Conservation (phyloP, 1,140 invertebrate genomes). For the Orius insidiosus region DNA sequence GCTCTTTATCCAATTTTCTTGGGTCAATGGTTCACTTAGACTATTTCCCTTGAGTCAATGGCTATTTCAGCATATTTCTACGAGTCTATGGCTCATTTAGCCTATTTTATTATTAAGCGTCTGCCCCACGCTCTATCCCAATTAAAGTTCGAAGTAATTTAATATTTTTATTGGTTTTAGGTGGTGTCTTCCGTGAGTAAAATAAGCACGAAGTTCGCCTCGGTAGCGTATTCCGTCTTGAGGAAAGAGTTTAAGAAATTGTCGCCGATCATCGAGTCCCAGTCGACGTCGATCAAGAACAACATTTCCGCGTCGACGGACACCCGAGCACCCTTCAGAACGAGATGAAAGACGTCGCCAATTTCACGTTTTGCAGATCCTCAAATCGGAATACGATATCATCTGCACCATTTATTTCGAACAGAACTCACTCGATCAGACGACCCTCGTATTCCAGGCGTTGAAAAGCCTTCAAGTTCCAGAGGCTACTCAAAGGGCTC, state of each 20-base stretch:
- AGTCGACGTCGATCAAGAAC: slow-evolving; percentile 1
- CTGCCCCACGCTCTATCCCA: too few relatives aligned
- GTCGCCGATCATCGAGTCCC: not conserved
- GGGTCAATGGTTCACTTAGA: too few relatives aligned
- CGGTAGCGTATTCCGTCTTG: slow-evolving; percentile 1
- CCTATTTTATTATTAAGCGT: too few relatives aligned
- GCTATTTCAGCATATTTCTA: too few relatives aligned
- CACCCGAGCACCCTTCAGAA: not conserved
- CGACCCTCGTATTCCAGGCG: slow-evolving; percentile 4
- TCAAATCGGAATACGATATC: slow-evolving; percentile 3
- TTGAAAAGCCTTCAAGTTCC: slow-evolving; percentile 3
- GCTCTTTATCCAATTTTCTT: too few relatives aligned
- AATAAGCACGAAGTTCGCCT: slow-evolving; percentile 1
- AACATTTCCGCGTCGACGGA: not conserved
- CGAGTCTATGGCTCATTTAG: too few relatives aligned
- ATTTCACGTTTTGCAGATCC: slow-evolving; percentile 7
- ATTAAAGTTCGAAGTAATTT: too few relatives aligned
- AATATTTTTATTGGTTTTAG: too few relatives aligned
- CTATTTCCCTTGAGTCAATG: too few relatives aligned
- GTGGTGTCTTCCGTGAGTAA: slow-evolving; percentile 1
- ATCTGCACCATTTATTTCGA: slow-evolving; percentile 6
- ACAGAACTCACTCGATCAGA: slow-evolving; percentile 3
- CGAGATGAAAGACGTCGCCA: slow-evolving; percentile 2
- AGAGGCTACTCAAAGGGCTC: not conserved
- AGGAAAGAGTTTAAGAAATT: not conserved